These are phyloP conservation scores for Pherbina coryleti DNA, from an alignment of 2,888 invertebrate genomes.

Conservation along the genomic window DNA sequence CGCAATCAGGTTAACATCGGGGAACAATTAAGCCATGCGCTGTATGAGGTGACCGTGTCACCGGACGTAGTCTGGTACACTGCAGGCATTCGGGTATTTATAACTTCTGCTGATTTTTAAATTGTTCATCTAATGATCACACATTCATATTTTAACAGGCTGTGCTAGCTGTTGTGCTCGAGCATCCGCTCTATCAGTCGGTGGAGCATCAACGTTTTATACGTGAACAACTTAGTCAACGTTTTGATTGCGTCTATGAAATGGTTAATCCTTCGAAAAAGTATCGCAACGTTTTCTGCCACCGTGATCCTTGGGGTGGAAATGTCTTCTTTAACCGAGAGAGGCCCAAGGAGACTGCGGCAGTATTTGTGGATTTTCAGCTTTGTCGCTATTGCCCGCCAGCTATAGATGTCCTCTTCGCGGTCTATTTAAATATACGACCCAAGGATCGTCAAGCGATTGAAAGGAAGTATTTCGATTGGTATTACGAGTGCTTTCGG, in stretches of 20 bases:
- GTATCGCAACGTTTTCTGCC: constrained; percentile 70
- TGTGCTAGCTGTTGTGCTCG: constrained; percentile 52
- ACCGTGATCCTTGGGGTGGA: constrained; percentile 66
- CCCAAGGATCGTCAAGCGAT: constrained; percentile 51
- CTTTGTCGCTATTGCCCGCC: constrained; percentile 63
- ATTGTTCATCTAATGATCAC: not conserved
- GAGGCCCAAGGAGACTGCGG: constrained; percentile 44
- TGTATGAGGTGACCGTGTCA: constrained; percentile 56
- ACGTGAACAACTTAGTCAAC: constrained; percentile 54
- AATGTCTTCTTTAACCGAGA: constrained; percentile 62
- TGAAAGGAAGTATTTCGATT: constrained; percentile 44
- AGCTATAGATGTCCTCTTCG: constrained; percentile 63
- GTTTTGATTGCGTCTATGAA: constrained; percentile 55
- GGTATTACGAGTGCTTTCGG: constrained; percentile 57
- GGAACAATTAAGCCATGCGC: constrained; percentile 50
- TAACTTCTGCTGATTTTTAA: not conserved
- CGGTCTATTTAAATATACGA: constrained; percentile 58
- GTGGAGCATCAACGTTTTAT: constrained; percentile 54
- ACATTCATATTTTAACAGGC: constrained; percentile 41
- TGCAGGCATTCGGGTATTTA: constrained; percentile 55
- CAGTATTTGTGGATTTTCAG: constrained; percentile 66
- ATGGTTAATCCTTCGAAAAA: constrained; percentile 61
- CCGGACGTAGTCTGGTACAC: constrained; percentile 58
- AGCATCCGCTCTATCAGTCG: constrained; percentile 57
- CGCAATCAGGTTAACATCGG: constrained; percentile 54